Conservation (phyloP, 2,888 invertebrate species). For the Eupithecia subfuscata region DNA sequence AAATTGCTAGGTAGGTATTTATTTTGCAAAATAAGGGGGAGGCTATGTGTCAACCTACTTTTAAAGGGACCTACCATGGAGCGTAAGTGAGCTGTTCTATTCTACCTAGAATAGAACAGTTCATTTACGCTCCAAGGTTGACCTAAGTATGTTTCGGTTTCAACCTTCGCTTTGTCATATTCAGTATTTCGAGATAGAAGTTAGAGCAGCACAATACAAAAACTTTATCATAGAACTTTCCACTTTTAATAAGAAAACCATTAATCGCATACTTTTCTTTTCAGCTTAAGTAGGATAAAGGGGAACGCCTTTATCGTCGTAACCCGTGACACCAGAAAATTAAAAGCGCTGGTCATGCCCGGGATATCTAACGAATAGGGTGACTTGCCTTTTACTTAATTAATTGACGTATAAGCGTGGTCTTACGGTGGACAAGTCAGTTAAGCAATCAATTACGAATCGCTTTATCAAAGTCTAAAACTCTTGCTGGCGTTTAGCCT, state of each 20-base stretch:
- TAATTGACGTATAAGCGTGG: conserved; percentile 67
- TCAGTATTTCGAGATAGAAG: neutral
- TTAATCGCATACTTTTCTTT: conserved; percentile 77
- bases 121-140: neutral
- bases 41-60: neutral
- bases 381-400: conserved; percentile 79
- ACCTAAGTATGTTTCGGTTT: neutral
- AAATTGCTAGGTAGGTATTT: too few species aligned
- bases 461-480: conserved; percentile 38
- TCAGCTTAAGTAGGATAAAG: conserved; percentile 58
- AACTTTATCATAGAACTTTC: conserved; percentile 75
- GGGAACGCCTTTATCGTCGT: conserved; percentile 73
- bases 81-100: too few species aligned
- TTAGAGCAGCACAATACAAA: conserved; percentile 48
- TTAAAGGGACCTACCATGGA: too few species aligned
- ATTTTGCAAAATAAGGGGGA: too few species aligned
- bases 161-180: neutral
- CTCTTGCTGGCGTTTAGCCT: conserved; percentile 2
- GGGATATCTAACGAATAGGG: conserved; percentile 75
- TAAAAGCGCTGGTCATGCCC: conserved; percentile 78
- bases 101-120: too few species aligned
- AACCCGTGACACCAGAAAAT: conserved; percentile 80
- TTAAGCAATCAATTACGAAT: conserved; percentile 41
- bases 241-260: conserved; percentile 78
- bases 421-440: conserved; percentile 52